Conservation (phyloP, 2,113 vertebrate genomes). For the Aptenodytes forsteri region DNA sequence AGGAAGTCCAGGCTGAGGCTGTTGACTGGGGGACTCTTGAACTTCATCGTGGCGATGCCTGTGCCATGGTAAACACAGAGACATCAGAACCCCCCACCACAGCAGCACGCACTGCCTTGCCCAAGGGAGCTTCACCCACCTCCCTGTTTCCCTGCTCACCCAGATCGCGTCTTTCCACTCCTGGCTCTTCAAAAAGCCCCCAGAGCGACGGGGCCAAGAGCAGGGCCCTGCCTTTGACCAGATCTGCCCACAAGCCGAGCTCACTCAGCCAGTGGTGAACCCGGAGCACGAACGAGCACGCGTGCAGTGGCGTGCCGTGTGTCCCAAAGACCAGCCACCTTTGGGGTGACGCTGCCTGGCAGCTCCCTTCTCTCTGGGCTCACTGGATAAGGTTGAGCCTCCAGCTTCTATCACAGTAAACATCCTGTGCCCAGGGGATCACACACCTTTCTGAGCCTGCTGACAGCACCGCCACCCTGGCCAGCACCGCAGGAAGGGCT, state of each 20-base stretch:
- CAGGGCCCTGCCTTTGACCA: neutral
- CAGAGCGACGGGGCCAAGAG: neutral
- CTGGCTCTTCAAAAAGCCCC: neutral
- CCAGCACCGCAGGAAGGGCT: fast-evolving
- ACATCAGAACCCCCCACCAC: neutral
- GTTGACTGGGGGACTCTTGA: conserved; percentile 92
- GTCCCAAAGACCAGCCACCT: neutral
- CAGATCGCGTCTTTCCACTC: fast-evolving
- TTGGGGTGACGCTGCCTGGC: fast-evolving
- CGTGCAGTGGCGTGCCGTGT: fast-evolving
- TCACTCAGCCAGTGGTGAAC: neutral
- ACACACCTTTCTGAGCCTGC: neutral
- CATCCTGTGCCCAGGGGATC: neutral
- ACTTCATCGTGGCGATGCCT: conserved; percentile 85
- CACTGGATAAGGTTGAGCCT: fast-evolving
- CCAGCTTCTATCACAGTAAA: neutral
- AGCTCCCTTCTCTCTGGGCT: neutral
- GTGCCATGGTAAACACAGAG: neutral
- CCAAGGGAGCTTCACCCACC: neutral
- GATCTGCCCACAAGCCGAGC: neutral
- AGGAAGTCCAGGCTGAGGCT: conserved; percentile 89
- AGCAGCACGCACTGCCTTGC: neutral
- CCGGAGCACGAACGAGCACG: neutral
- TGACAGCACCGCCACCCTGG: neutral
- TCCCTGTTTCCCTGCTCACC: neutral